A percentile compares a stretch with the other conserved stretches of the same genome.
Evolutionary conservation across 37 sponge, comb jelly and placozoan species (phyloP).

Genomic region (Halichondria panicea): DNA sequence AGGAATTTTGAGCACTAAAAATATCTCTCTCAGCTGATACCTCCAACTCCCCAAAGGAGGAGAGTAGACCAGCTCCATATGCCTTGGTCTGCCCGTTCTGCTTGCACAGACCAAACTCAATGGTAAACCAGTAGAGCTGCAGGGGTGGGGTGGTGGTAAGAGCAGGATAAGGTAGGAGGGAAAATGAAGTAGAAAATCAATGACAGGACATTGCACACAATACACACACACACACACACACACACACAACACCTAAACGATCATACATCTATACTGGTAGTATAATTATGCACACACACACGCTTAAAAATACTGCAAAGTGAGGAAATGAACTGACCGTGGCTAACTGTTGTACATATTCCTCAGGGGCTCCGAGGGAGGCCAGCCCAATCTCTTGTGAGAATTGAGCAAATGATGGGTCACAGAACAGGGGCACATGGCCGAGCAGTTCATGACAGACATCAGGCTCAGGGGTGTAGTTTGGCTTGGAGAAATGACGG

Average conservation of each 20-base stretch:
- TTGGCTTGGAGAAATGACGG: constrained; percentile 89
- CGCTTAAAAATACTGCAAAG: no score
- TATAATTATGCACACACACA: constrained; percentile 10
- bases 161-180: background rate
- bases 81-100: constrained; percentile 85
- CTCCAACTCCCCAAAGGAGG: constrained; percentile 95
- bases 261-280: no score
- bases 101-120: constrained; percentile 92
- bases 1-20: no score
- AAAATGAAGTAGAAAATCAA: no score
- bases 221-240: no score
- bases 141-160: background rate
- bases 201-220: no score
- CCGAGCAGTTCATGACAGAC: constrained; percentile 98
- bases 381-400: constrained; percentile 98
- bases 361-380: constrained; percentile 95
- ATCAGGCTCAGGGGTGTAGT: constrained; percentile 99
- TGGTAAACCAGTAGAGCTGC: constrained; percentile 93
- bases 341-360: constrained; percentile 87
- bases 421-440: constrained; percentile 91
- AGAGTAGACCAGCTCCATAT: constrained; percentile 94
- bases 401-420: constrained; percentile 94
- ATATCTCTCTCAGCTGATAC: no score
- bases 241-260: no score
- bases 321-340: no score